Base-by-base conservation (phyloP, 1,140 invertebrate species). In the Linepithema humile region DNA sequence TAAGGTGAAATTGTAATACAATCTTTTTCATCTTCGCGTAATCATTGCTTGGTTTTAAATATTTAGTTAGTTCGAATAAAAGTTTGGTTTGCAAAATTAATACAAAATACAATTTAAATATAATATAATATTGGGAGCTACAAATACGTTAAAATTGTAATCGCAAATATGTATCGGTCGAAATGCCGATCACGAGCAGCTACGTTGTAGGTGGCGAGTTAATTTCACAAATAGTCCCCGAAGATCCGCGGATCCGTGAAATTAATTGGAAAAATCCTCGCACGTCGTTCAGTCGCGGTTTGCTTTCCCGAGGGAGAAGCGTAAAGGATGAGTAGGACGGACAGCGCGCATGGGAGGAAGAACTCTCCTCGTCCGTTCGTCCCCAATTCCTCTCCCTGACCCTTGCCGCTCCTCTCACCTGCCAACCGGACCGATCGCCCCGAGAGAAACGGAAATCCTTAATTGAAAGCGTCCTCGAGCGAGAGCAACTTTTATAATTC, bases 391-490 rank as follows among this genome's bases (percentile, higher is more conserved):
- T 84, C 65, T 80, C 60, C 43, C 62, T 35, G 26, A 43, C 12
- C 59, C 43, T 29, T 74, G 35, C 38, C 60, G 6, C 83, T 43
- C 59, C 29, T 50, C 45, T 60, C 10, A 50, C 48, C 69, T 38
- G 29, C 70, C 64, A 70, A 75, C 74, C 83, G 78, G 72, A 45
- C 69, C 84, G 88, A 86, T 86, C 57, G 77, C 72, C 83, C 72
- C 85, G 82, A 72, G 85, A 85, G 90, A 75, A 89, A 89, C 85
- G 85, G 84, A 91, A 92, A 91, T 92, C 90, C 87, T 91, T 92
- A 92, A 92, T 92, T 92, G 91, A 91, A 92, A 91, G 90, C 90
- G 89, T 90, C 82, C 90, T 82, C 87, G 80, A 87, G 85, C 84
- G 83, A 69, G 48, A 83, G 85, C 86, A 91, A 92, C 87, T 92